A percentile compares a stretch with the other conserved stretches of the same genome.
Evolutionary conservation across 1,140 invertebrate genomes (phyloP).

Genomic region (Drosophila miranda): DNA sequence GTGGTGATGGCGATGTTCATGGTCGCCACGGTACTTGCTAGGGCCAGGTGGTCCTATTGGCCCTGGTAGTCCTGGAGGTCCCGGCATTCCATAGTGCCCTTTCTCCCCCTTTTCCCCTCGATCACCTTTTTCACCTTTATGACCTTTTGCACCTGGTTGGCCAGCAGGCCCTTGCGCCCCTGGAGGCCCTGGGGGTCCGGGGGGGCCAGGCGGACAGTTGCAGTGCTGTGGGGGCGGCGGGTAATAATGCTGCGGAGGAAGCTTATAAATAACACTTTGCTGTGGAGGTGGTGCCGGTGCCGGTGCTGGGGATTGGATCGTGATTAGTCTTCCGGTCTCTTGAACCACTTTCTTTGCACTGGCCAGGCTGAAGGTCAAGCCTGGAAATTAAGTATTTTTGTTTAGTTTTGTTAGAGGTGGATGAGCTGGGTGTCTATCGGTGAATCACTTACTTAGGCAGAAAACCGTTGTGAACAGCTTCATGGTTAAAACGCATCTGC

Average conservation of each 20-base stretch:
- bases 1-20: conserved; percentile 18
- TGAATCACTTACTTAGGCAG: conserved; percentile 47
- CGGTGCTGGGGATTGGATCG: conserved; percentile 44
- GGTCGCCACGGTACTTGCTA: conserved; percentile 50
- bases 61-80: conserved; percentile 86
- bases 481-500: conserved; percentile 55
- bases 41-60: conserved; percentile 84
- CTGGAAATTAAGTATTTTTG: conserved; percentile 57
- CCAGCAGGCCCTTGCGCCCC: conserved; percentile 86
- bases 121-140: conserved; percentile 85
- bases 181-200: conserved; percentile 86
- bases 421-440: not conserved
- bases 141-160: conserved; percentile 86
- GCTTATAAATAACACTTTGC: conserved; percentile 61
- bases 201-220: conserved; percentile 86
- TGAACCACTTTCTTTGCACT: conserved; percentile 28
- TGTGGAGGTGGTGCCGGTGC: conserved; percentile 81
- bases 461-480: conserved; percentile 46
- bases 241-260: conserved; percentile 84
- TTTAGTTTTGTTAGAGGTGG: no score
- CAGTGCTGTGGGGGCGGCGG: conserved; percentile 83
- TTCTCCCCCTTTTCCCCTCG: conserved; percentile 85
- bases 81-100: conserved; percentile 84
- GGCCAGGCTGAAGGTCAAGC: conserved; percentile 16
- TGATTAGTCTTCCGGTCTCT: conserved; percentile 53